Base-by-base conservation (phyloP, 1,140 invertebrate species). In the Anoplophora glabripennis region DNA sequence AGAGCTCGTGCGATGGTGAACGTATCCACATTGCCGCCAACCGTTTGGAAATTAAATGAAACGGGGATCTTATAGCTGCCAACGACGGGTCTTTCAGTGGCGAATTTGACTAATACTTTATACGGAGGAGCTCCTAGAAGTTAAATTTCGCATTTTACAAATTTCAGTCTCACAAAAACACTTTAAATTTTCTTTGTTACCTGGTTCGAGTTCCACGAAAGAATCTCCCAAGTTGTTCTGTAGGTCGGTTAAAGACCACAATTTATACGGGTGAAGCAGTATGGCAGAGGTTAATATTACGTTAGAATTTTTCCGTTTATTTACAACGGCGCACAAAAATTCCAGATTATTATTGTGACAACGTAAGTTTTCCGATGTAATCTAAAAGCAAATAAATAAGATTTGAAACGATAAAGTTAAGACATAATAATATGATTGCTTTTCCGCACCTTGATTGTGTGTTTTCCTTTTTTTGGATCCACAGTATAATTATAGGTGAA, bases 11-110 rank as follows among this genome's bases (percentile, higher is more conserved):
- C 28, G 9, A 63, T 53, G 8, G 42, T 17, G 53, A 63, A 63
- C 8, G 38, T 17, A 10, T 54, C 17, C 28, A 38, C 33, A n/a
- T 12, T 38, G 5, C 57, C 14, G 15, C 18, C 41, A 4, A 10
- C 11, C 9, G 54, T 57, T 52, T 63, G 61, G 40, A 63, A 38
- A 21, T 35, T 38, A 41, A 59, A 59, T 28, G 33, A 59, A 4
- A 63, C 21, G n/a, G 61, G 61, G 12, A 63, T 63, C 11, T 51
- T 59, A n/a, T 42, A 63, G 21, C 57, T 49, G 36, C 61, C 49
- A 40, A 36, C 18, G 37, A 46, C 18, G 8, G 28, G 37, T 15
- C 55, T 46, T 12, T 49, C 56, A 4, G 38, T 40, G 9, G 34
- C 9, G 14, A 63, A 52, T 17, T 33, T 59, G n/a, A 63, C 61